phyloP scores from a whole-genome alignment of 2,113 vertebrate genomes.

The Nestor notabilis region DNA sequence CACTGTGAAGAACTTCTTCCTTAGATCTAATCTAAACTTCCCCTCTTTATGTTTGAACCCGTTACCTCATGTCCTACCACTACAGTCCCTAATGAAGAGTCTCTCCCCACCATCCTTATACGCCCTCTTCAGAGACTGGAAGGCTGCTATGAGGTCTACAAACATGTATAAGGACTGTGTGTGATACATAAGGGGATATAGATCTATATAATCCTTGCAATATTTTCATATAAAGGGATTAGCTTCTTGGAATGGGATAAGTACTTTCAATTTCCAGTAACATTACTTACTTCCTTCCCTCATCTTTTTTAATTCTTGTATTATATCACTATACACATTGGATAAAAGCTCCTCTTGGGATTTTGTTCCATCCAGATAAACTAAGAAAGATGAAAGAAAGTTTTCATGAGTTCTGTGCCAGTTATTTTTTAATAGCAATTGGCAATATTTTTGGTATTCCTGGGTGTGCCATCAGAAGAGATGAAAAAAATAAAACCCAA shows the following conservation, averaged over 20 bases:
- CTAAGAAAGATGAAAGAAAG: slow-evolving; percentile 63
- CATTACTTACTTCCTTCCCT: slow-evolving; percentile 65
- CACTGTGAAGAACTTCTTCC: no score
- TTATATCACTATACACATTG: slow-evolving; percentile 78
- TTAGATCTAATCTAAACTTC: no score
- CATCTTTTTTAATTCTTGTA: slow-evolving; percentile 70
- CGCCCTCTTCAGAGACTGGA: no score
- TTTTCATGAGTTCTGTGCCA: background rate
- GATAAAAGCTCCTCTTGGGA: slow-evolving; percentile 81
- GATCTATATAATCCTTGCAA: background rate
- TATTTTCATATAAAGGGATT: background rate
- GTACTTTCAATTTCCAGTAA: background rate
- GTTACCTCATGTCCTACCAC: no score
- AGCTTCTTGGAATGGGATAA: background rate
- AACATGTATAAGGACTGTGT: background rate
- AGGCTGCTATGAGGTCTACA: no score
- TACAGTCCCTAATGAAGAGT: no score
- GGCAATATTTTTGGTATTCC: background rate
- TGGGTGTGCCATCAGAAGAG: background rate
- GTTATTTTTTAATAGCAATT: background rate
- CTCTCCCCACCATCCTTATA: no score
- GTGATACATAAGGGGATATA: background rate
- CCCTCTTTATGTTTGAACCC: no score
- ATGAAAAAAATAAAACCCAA: background rate
- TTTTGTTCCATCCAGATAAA: slow-evolving; percentile 88